Conservation (phyloP, 2,113 vertebrate species). For the Todiramphus chloris region DNA sequence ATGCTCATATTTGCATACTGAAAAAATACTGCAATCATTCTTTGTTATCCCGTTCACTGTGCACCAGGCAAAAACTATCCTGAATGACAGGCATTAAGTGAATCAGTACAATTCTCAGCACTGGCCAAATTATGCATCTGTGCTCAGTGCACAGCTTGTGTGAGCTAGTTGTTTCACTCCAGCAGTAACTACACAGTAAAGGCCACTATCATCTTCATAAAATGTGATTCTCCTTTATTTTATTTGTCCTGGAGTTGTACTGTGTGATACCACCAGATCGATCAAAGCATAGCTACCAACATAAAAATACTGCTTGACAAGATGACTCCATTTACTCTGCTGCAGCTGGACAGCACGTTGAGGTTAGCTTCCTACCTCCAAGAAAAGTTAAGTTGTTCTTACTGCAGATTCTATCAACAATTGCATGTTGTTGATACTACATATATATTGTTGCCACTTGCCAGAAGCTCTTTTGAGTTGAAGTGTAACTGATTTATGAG, state of each 20-base stretch:
- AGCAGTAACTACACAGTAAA: not conserved
- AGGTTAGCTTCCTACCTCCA: not conserved
- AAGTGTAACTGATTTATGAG: not conserved
- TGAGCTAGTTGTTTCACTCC: not conserved
- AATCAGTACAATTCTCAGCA: not conserved
- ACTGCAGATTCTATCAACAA: not conserved
- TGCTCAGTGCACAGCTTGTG: not conserved
- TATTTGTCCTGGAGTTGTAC: not conserved
- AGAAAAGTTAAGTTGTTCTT: not conserved
- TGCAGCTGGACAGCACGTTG: not conserved
- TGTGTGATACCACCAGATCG: not conserved
- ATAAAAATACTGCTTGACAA: not conserved
- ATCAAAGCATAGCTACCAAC: not conserved
- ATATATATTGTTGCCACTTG: not conserved
- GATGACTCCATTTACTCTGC: not conserved
- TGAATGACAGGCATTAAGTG: not conserved
- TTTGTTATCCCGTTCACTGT: not conserved
- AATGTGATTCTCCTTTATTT: not conserved
- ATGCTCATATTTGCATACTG: not conserved
- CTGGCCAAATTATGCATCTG: not conserved
- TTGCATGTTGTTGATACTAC: not conserved
- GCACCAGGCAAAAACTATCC: not conserved
- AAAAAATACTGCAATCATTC: not conserved
- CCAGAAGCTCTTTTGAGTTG: not conserved
- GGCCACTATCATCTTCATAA: not conserved